Percentiles rank a stretch among this genome's conserved stretches.
Evolutionary conservation across 2,888 invertebrate species (phyloP).

Genomic region (Volucella inanis): DNA sequence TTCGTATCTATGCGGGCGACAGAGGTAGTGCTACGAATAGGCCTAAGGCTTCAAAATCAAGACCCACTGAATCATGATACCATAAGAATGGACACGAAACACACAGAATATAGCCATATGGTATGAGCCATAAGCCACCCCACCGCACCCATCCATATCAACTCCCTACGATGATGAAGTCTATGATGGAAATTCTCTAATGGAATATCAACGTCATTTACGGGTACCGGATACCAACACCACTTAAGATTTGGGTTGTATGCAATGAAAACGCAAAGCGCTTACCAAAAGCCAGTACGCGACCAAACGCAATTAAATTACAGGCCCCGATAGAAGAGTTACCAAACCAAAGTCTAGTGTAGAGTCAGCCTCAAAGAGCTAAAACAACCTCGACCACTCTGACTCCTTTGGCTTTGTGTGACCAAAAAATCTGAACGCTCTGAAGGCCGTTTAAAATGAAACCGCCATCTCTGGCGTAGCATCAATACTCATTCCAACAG

Average conservation of each 20-base stretch:
- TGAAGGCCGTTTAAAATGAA: neutral
- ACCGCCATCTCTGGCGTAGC: neutral
- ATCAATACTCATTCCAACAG: conserved; percentile 1
- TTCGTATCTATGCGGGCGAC: neutral
- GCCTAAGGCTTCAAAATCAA: conserved; percentile 54
- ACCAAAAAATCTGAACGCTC: conserved; percentile 17
- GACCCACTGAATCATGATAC: conserved; percentile 52
- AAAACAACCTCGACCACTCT: neutral
- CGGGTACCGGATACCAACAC: too few relatives aligned
- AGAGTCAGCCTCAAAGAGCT: too few relatives aligned
- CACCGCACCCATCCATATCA: neutral
- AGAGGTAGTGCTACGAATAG: neutral
- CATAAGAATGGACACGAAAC: conserved; percentile 23
- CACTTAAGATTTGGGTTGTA: neutral
- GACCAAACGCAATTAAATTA: conserved; percentile 64
- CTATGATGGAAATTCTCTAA: conserved; percentile 54
- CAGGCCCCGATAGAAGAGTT: neutral
- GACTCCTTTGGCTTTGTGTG: conserved; percentile 33
- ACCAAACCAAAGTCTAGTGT: too few relatives aligned
- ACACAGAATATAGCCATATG: neutral
- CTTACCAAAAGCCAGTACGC: conserved; percentile 42
- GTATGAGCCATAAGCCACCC: neutral
- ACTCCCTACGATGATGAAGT: conserved; percentile 30
- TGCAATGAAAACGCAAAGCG: conserved; percentile 48
- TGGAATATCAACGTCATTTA: conserved; percentile 25